These are phyloP conservation scores for Aphis craccivora DNA, from an alignment of 1,140 invertebrate genomes.

Conservation along the genomic window DNA sequence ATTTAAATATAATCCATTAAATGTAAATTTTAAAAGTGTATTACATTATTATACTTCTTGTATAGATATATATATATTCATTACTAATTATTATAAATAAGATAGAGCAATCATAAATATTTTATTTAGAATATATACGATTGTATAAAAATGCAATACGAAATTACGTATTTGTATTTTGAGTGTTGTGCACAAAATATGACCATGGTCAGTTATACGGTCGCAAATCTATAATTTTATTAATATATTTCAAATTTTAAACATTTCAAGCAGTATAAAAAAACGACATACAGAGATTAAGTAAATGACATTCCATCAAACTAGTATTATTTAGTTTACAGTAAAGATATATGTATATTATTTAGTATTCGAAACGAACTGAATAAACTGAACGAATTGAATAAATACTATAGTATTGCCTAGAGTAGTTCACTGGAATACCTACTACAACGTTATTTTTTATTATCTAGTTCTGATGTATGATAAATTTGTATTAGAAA, in stretches of 20 bases:
- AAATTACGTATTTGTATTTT: background rate
- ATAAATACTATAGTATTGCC: too few species aligned
- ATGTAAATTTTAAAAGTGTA: too few species aligned
- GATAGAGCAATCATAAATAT: background rate
- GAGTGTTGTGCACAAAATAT: background rate
- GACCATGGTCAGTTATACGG: background rate
- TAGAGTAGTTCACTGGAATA: too few species aligned
- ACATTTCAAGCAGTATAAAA: background rate
- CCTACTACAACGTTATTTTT: too few species aligned
- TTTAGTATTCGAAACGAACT: background rate
- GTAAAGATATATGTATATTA: background rate
- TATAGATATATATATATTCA: background rate
- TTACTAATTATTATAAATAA: background rate
- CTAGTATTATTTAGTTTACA: background rate
- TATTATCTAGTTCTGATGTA: too few species aligned
- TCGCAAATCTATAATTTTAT: background rate
- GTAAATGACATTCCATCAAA: background rate
- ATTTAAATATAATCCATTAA: too few species aligned
- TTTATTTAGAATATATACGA: background rate
- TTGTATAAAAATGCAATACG: background rate
- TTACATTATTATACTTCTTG: background rate
- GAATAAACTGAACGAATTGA: too few species aligned
- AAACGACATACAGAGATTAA: background rate
- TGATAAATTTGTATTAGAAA: too few species aligned
- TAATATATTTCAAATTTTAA: background rate